phyloP scores from a whole-genome alignment of 2,888 invertebrate genomes.

The Tubulanus polymorphus region DNA sequence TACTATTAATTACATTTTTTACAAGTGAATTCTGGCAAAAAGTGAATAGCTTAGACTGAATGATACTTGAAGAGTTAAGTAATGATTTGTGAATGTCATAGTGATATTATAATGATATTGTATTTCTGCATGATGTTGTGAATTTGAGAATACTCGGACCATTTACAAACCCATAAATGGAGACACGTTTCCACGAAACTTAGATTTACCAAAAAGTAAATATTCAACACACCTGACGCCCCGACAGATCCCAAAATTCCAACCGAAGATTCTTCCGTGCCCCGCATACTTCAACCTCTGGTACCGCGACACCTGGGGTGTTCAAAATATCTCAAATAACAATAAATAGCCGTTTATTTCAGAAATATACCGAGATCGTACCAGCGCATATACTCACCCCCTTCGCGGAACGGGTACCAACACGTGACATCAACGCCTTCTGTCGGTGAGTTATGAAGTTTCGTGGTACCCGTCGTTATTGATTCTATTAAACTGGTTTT shows the following conservation, averaged over 20 bases:
- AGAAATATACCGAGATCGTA: too few species aligned
- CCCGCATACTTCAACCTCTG: neutral
- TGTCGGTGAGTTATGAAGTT: constrained; percentile 1
- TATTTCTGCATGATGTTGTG: too few species aligned
- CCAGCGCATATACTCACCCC: constrained; percentile 7
- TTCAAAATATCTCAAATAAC: neutral
- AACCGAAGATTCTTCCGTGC: too few species aligned
- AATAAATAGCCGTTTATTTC: neutral
- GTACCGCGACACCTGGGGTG: neutral
- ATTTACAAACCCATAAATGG: too few species aligned
- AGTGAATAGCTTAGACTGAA: too few species aligned
- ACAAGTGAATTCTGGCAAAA: too few species aligned
- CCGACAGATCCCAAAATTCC: constrained; percentile 20
- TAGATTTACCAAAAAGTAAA: neutral
- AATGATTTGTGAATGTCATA: too few species aligned
- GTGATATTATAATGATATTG: too few species aligned
- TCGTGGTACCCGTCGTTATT: constrained; percentile 5
- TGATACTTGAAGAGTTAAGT: too few species aligned
- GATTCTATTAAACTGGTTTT: constrained; percentile 14
- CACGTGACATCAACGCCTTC: constrained; percentile 13
- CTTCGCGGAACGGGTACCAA: constrained; percentile 17
- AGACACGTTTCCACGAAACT: too few species aligned
- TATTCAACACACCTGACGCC: constrained; percentile 11
- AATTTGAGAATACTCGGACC: too few species aligned
- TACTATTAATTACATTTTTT: too few species aligned